Conservation (phyloP, 2,888 invertebrate species). For the Leucophenga montana region DNA sequence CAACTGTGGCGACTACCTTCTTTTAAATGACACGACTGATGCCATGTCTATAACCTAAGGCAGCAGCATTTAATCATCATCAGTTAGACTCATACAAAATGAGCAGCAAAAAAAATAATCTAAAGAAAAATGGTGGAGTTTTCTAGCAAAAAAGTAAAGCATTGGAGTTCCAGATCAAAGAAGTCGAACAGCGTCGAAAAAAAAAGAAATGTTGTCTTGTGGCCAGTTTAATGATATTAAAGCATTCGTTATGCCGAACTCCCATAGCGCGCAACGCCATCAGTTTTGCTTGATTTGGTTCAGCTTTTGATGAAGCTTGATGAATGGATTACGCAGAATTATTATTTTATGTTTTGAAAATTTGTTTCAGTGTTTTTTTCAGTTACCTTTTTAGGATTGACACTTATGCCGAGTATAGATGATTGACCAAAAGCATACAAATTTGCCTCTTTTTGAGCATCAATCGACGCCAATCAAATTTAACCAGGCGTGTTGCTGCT, state of each 20-base stretch:
- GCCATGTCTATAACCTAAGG: conserved; percentile 69
- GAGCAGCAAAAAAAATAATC: conserved; percentile 26
- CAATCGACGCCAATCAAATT: no score
- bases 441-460: no score
- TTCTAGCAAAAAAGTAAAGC: conserved; percentile 53
- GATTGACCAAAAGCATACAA: no score
- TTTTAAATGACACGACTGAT: conserved; percentile 68
- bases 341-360: neutral
- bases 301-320: conserved; percentile 14
- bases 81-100: conserved; percentile 57
- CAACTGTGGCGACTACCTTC: conserved; percentile 53
- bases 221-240: conserved; percentile 10
- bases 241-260: conserved; percentile 22
- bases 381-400: conserved; percentile 38
- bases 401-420: no score
- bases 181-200: neutral
- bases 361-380: conserved; percentile 31
- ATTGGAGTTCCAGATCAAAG: neutral
- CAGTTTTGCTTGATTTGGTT: conserved; percentile 4
- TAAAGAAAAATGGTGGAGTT: conserved; percentile 53
- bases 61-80: conserved; percentile 70
- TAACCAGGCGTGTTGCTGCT: no score
- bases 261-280: conserved; percentile 30
- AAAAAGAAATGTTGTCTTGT: conserved; percentile 4
- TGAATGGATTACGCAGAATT: conserved; percentile 15